Base-by-base conservation (phyloP, 2,888 invertebrate species). In the Nymphalis polychloros region DNA sequence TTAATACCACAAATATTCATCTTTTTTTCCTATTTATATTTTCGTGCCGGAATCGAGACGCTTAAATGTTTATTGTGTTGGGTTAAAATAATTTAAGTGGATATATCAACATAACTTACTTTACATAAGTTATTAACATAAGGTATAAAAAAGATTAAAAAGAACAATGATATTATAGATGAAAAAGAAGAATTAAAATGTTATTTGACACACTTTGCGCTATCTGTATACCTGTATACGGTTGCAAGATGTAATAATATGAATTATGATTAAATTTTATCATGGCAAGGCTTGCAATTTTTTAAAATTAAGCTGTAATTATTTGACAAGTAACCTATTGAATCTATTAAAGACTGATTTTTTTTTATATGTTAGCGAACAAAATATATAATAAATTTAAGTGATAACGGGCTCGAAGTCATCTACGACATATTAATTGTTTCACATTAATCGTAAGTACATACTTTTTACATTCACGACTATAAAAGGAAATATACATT, bases 341-440 rank as follows among this genome's bases (percentile, higher is more conserved):
- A 70, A 73, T 73, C 70, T 69, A 53, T 41, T 63, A 52, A 73
- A 74, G 73, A 74, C 73, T 74, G 73, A 74, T 72, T 74, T 74
- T 72, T 59, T 67, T 70, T 52, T 73, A 55, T 55, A 55, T 71
- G 70, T 68, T 70, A 74, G 67, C 62, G n/a, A 64, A 64, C 13
- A 41, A 67, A 27, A 17, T 59, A 61, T 61, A 62, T 68, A 62
- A 63, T 50, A 57, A 65, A 65, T 48, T n/a, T 68, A 67, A 71
- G 70, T 71, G 70, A 65, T 60, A 49, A 62, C 20, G 23, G 49
- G 41, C 23, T 48, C 23, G 52, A 55, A 13, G 35, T 41, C 55
- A 17, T 19, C 52, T 48, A 35, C 27, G 23, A 27, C 20, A 41
- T 47, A 31, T 23, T 23, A 47, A 27, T 16, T 35, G 17, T 53